phyloP scores from a whole-genome alignment of 1,140 invertebrate species.

The Heliconius himera region DNA sequence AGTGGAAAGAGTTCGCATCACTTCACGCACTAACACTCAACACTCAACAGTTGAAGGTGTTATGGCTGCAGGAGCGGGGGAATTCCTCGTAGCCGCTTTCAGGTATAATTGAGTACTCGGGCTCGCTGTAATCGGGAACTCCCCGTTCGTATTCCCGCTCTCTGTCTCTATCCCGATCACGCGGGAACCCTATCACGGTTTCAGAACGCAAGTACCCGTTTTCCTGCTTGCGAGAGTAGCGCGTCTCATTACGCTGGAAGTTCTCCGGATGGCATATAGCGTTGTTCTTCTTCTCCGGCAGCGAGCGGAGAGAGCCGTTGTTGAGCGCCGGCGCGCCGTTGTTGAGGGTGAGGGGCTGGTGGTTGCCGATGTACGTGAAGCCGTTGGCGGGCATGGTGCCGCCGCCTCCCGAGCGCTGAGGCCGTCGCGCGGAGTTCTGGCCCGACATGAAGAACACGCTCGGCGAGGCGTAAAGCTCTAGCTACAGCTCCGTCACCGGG shows the following conservation, averaged over 20 bases:
- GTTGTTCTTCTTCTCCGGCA: slow-evolving; percentile 75
- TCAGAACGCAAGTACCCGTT: slow-evolving; percentile 76
- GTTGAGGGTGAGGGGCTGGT: slow-evolving; percentile 77
- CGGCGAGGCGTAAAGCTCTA: slow-evolving; percentile 92
- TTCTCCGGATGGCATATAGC: slow-evolving; percentile 75
- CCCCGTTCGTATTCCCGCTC: slow-evolving; percentile 50
- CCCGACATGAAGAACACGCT: slow-evolving; percentile 86
- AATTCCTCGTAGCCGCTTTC: slow-evolving; percentile 73
- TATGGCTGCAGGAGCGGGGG: slow-evolving; percentile 73
- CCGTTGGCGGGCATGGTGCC: slow-evolving; percentile 87
- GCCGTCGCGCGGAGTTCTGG: slow-evolving; percentile 80
- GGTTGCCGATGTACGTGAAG: slow-evolving; percentile 88
- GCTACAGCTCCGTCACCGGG: slow-evolving; percentile 96
- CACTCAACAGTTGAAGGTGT: slow-evolving; percentile 80
- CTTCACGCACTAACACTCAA: slow-evolving; percentile 7
- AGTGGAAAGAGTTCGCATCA: slow-evolving; percentile 61
- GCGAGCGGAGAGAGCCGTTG: slow-evolving; percentile 75
- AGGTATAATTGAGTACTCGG: slow-evolving; percentile 79
- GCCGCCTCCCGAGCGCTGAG: slow-evolving; percentile 82
- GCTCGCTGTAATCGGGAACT: slow-evolving; percentile 67
- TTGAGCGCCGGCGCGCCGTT: slow-evolving; percentile 79
- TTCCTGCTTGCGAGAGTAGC: slow-evolving; percentile 77
- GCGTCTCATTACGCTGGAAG: slow-evolving; percentile 76
- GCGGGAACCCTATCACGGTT: slow-evolving; percentile 70
- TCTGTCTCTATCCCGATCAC: slow-evolving; percentile 60